Conservation (phyloP, 2,797 vertebrate genomes). For the Parauchenoglanis punctatus region DNA sequence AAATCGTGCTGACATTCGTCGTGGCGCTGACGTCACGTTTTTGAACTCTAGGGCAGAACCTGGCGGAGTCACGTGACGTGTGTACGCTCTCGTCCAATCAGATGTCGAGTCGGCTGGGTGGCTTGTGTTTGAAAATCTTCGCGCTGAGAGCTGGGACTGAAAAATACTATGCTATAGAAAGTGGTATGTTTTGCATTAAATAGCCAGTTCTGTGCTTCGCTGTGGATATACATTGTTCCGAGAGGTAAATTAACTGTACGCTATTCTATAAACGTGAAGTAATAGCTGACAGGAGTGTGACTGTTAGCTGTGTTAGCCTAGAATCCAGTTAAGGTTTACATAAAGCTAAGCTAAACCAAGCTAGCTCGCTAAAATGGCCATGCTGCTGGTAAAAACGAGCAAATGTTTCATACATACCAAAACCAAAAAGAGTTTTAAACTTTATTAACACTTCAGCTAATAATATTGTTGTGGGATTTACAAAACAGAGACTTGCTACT, state of each 20-base stretch:
- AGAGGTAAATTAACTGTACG: slow-evolving; percentile 27
- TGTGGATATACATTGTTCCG: not conserved
- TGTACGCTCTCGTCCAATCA: slow-evolving; percentile 63
- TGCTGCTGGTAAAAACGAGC: not conserved
- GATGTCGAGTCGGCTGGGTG: slow-evolving; percentile 51
- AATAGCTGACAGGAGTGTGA: not conserved
- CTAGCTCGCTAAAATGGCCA: not conserved
- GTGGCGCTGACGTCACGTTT: not conserved
- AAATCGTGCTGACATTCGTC: not conserved
- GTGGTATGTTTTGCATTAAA: not conserved
- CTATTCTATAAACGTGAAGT: not conserved
- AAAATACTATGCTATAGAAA: not conserved
- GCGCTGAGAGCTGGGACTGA: slow-evolving; percentile 57
- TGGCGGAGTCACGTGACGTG: slow-evolving; percentile 39
- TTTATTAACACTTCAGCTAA: not conserved
- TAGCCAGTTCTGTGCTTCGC: not conserved
- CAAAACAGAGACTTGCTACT: not conserved
- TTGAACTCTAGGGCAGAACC: slow-evolving; percentile 23
- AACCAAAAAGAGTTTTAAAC: not conserved
- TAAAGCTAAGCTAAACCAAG: not conserved
- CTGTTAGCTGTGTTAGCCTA: not conserved
- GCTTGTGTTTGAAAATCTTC: slow-evolving; percentile 79
- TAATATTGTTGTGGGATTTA: not conserved
- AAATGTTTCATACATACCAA: not conserved
- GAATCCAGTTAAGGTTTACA: not conserved